A percentile compares a stretch with the other conserved stretches of the same genome.
Conservation (phyloP, 2,888 invertebrate species). For the Pseudoips prasinana region DNA sequence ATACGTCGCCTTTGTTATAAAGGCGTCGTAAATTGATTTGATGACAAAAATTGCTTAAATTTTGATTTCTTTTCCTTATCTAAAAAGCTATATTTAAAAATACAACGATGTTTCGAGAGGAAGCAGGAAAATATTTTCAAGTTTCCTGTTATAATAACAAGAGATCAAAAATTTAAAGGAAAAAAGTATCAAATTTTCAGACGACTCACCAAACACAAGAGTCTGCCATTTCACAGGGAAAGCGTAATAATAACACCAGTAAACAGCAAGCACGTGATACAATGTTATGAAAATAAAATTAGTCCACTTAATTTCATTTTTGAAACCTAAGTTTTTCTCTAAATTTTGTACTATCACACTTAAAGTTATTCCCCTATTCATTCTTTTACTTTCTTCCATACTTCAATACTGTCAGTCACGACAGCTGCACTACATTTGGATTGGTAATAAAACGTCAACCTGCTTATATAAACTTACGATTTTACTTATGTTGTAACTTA, state of each 20-base stretch:
- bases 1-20: too few relatives aligned
- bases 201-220: conserved; percentile 60
- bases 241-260: conserved; percentile 66
- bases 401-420: conserved; percentile 10
- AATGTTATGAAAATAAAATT: conserved; percentile 56
- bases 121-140: too few relatives aligned
- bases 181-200: conserved; percentile 1
- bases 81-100: too few relatives aligned
- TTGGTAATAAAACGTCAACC: not conserved
- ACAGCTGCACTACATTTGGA: conserved; percentile 10
- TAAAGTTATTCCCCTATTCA: conserved; percentile 35
- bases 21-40: too few relatives aligned
- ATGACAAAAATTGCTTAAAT: too few relatives aligned
- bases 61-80: too few relatives aligned
- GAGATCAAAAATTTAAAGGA: too few relatives aligned
- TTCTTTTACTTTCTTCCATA: conserved; percentile 28
- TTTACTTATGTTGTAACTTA: not conserved
- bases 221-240: conserved; percentile 72
- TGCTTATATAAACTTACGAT: not conserved
- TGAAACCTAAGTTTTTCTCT: conserved; percentile 63
- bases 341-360: conserved; percentile 54
- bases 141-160: too few relatives aligned
- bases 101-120: too few relatives aligned
- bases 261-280: conserved; percentile 62
- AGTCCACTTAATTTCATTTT: conserved; percentile 73